A percentile compares a stretch with the other conserved stretches of the same genome.
phyloP scores from a whole-genome alignment of 2,113 vertebrate species.

The Toxostoma redivivum region DNA sequence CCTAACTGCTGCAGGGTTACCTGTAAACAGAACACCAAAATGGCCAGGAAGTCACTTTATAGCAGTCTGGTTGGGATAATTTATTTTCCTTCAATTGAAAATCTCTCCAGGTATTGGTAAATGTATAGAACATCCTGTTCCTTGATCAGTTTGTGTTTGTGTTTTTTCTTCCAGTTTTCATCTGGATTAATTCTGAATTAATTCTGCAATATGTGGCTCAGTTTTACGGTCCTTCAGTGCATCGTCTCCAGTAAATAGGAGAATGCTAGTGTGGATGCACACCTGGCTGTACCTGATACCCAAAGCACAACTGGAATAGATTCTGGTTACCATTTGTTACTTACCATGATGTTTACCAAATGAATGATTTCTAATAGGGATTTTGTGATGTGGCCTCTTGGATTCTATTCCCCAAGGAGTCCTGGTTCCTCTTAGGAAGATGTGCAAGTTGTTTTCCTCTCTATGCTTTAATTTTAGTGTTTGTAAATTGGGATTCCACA shows the following conservation, averaged over 20 bases:
- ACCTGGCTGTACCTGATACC: background rate
- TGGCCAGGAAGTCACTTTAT: background rate
- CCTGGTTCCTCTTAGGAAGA: background rate
- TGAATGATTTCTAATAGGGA: background rate
- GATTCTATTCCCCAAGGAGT: background rate
- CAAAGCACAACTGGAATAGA: background rate
- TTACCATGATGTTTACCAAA: background rate
- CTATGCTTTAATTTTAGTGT: background rate
- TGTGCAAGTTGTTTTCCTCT: background rate
- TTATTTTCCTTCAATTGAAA: background rate
- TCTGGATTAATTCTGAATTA: background rate
- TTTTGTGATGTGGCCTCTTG: background rate
- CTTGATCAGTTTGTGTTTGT: background rate
- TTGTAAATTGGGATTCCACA: background rate
- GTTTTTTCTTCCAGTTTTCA: background rate
- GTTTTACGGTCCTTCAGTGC: background rate
- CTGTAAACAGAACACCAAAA: background rate
- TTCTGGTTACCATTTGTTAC: background rate
- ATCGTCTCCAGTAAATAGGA: background rate
- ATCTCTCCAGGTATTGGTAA: background rate
- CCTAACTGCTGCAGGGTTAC: constrained; percentile 47
- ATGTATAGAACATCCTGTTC: background rate
- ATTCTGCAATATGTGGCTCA: background rate
- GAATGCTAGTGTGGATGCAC: background rate
- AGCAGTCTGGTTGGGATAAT: constrained; percentile 51